phyloP scores from a whole-genome alignment of 1,140 invertebrate species.

The Phymastichus coffea region DNA sequence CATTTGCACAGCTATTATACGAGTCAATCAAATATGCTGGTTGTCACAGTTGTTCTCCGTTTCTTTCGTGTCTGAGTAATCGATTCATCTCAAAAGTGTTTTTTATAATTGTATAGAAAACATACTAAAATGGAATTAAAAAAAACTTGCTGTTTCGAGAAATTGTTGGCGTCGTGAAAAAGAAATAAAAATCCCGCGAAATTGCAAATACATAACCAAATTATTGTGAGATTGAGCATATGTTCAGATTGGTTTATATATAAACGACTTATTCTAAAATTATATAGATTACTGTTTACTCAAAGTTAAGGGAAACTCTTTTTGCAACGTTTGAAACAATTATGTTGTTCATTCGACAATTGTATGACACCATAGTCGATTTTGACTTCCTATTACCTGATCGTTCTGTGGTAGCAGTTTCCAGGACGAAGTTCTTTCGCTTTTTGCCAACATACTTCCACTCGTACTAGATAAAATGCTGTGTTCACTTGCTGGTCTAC shows the following conservation, averaged over 20 bases:
- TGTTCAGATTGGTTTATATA: neutral
- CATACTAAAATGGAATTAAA: too few species aligned
- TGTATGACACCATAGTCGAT: neutral
- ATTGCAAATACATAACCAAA: neutral
- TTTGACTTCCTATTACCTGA: neutral
- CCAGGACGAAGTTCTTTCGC: constrained; percentile 16
- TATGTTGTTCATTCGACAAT: too few species aligned
- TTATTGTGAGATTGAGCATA: neutral
- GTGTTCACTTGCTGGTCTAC: constrained; percentile 2
- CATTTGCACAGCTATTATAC: too few species aligned
- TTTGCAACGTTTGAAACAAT: too few species aligned
- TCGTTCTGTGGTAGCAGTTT: constrained; percentile 12
- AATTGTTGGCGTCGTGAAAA: too few species aligned
- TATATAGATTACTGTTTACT: neutral
- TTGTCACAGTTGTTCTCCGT: too few species aligned
- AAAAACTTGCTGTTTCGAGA: too few species aligned
- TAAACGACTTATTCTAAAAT: neutral
- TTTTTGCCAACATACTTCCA: neutral
- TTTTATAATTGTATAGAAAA: too few species aligned
- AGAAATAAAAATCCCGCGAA: constrained; percentile 13
- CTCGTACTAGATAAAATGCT: neutral
- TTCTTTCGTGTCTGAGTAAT: too few species aligned
- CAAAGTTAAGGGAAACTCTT: too few species aligned
- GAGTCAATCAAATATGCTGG: too few species aligned
- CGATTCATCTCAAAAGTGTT: too few species aligned